A percentile compares a stretch with the other conserved stretches of the same genome.
Evolutionary conservation across 2,797 vertebrate genomes (phyloP).

Genomic region (Otus scops): DNA sequence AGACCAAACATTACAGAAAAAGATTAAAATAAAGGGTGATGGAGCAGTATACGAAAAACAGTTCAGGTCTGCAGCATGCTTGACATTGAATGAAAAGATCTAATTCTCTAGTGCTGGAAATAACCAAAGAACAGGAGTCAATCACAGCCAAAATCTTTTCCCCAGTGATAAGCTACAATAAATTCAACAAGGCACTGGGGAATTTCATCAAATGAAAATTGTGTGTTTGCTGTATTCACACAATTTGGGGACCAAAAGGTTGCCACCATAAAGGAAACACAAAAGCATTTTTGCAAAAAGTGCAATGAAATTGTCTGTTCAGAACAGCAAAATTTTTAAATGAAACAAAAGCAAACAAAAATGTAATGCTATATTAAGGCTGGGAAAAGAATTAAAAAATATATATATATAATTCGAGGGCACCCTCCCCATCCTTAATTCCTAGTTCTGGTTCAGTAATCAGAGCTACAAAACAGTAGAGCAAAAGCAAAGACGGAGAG

Average conservation of each 20-base stretch:
- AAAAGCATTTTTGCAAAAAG: neutral
- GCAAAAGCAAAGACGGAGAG: neutral
- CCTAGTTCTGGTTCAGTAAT: neutral
- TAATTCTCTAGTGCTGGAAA: neutral
- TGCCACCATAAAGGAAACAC: neutral
- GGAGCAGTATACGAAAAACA: neutral
- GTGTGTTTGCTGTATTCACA: neutral
- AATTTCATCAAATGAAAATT: neutral
- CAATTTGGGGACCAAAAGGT: neutral
- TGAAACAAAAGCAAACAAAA: neutral
- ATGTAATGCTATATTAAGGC: neutral
- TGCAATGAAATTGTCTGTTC: neutral
- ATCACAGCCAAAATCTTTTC: neutral
- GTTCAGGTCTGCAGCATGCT: neutral
- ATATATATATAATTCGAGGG: neutral
- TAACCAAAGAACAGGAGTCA: neutral
- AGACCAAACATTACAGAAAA: neutral
- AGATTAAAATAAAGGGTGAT: neutral
- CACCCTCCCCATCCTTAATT: neutral
- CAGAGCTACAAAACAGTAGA: neutral
- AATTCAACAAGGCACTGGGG: neutral
- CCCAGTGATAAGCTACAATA: neutral
- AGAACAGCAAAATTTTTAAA: neutral
- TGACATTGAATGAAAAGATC: neutral
- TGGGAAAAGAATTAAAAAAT: neutral